phyloP scores from a whole-genome alignment of 2,113 vertebrate species.

The Perccottus glenii region DNA sequence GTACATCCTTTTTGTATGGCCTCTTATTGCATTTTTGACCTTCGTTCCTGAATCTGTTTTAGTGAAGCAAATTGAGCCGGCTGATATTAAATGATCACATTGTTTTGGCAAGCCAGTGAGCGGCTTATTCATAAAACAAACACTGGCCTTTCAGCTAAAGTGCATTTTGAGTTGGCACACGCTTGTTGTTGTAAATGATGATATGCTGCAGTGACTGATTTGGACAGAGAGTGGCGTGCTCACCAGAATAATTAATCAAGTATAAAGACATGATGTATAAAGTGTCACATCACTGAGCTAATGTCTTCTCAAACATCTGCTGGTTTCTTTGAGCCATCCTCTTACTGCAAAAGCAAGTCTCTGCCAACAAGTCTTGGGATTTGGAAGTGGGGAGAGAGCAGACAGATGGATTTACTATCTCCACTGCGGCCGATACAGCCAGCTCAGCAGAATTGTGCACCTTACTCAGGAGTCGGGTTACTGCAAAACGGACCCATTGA shows the following conservation, averaged over 20 bases:
- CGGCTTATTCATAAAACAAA: slow-evolving; percentile 33
- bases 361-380: slow-evolving; percentile 13
- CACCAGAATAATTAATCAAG: slow-evolving; percentile 28
- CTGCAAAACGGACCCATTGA: slow-evolving; percentile 35
- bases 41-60: slow-evolving; percentile 29
- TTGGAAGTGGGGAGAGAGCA: slow-evolving; percentile 33
- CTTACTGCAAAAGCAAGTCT: slow-evolving; percentile 5
- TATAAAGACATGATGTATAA: slow-evolving; percentile 3
- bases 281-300: slow-evolving; percentile 10
- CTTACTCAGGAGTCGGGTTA: slow-evolving; percentile 47
- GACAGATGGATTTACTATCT: slow-evolving; percentile 68
- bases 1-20: slow-evolving; percentile 33
- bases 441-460: slow-evolving; percentile 53
- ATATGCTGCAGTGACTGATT: slow-evolving; percentile 11
- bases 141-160: slow-evolving; percentile 37
- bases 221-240: slow-evolving; percentile 13
- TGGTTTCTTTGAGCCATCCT: slow-evolving; percentile 4
- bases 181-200: slow-evolving; percentile 14
- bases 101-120: slow-evolving; percentile 38
- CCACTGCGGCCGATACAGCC: slow-evolving; percentile 24
- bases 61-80: slow-evolving; percentile 28
- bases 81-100: slow-evolving; percentile 44
- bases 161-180: slow-evolving; percentile 32
- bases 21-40: slow-evolving; percentile 52
- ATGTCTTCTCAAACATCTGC: slow-evolving; percentile 21